Evolutionary conservation across 1,140 invertebrate species (phyloP), one percentile per base, ranked within the genome.

Genomic region (Gonatopus flavifemur): DNA sequence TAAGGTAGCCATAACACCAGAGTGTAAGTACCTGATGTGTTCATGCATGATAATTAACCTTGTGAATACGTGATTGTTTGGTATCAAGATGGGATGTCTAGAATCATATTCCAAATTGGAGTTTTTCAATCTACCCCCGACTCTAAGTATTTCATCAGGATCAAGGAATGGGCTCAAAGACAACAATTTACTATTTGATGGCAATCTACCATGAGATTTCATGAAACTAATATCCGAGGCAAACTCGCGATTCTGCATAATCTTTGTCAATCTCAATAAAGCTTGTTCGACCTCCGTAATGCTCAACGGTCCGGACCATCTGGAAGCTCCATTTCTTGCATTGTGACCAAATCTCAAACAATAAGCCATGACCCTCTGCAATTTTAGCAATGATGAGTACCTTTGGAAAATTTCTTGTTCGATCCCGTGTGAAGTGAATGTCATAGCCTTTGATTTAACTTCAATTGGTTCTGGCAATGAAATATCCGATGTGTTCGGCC

Each of bases 161-260:
- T 41, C 46, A 0, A 49, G 1, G n/a, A 49, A 49, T 1, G 38
- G 37, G 7, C 12, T 18, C 3, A n/a, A n/a, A 49, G 3, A 8
- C 1, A 19, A 3, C 2, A 40, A 20, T n/a, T 10, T 9, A 5
- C 19, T 16, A 10, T 2, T 22, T 3, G 22, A 21, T 1, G 43
- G 5, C 1, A 24, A 0, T 13, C 9, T 0, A 3, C 16, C 1
- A 2, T 12, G 1, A 1, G 5, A 16, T 12, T 5, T 1, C 0
- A 40, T 6, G 6, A 3, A 3, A 2, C 8, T 13, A 0, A 40
- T 5, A 22, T 48, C 36, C 0, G 0, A 7, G 8, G n/a, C 4
- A 7, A 48, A 33, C 5, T 7, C 1, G 1, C 12, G 7, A 1
- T 3, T 13, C 9, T 46, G 35, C 1, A 22, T 24, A 8, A 28